A percentile compares a stretch with the other conserved stretches of the same genome.
Conservation (phyloP, 2,888 invertebrate species). For the Gortyna flavago region DNA sequence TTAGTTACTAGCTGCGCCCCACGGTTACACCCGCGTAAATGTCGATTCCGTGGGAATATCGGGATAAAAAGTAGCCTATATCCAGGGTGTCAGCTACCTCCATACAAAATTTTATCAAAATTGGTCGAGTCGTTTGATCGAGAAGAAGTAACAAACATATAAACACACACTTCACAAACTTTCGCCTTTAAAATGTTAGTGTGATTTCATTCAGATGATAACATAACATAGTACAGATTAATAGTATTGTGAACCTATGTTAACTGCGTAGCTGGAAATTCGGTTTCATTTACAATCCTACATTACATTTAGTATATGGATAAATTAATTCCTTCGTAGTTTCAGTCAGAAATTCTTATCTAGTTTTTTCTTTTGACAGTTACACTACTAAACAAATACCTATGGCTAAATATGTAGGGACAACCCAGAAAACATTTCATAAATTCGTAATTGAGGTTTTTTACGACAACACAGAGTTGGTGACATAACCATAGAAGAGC, state of each 20-base stretch:
- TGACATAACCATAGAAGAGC: not conserved
- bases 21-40: too few relatives aligned
- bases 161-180: too few relatives aligned
- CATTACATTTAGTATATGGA: not conserved
- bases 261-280: not conserved
- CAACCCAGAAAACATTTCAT: not conserved
- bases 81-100: too few relatives aligned
- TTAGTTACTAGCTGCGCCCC: too few relatives aligned
- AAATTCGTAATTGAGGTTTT: constrained; percentile 46
- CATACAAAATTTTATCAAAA: too few relatives aligned
- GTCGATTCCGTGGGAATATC: too few relatives aligned
- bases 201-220: not conserved
- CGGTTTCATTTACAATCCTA: not conserved
- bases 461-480: not conserved
- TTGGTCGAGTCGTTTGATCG: too few relatives aligned
- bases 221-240: not conserved
- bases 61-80: too few relatives aligned
- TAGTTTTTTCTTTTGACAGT: constrained; percentile 4
- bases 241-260: not conserved
- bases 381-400: constrained; percentile 8
- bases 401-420: constrained; percentile 19
- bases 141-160: too few relatives aligned
- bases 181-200: too few relatives aligned
- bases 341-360: constrained; percentile 24
- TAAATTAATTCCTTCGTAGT: constrained; percentile 1